Base-by-base conservation (phyloP, 2,888 invertebrate genomes). In the Thereva nobilitata region DNA sequence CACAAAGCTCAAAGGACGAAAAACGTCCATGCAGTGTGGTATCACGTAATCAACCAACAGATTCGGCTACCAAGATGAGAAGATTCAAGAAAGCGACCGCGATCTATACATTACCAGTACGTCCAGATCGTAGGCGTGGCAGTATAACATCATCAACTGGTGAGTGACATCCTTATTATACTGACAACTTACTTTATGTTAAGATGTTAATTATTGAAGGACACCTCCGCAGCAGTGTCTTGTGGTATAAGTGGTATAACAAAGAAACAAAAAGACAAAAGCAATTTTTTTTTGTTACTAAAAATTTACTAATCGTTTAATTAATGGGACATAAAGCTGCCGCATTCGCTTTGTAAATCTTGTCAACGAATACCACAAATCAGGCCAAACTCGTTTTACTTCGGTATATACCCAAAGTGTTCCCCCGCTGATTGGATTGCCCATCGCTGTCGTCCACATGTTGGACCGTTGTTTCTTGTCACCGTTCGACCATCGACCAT, bases 41-140 rank as follows among this genome's bases (percentile, higher is more conserved):
- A 35, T 23, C 63, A 35, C 23, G 23, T 2, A 23, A 23, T 23
- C 42, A 61, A 40, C 49, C 49, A 61, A 40, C 34, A 38, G 50
- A 67, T 45, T 38, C 68, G 7, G 70, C 72, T 34, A 71, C 72
- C n/a, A 72, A 72, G 49, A 76, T 79, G 64, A 73, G 75, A 61
- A 74, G 75, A 55, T 79, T 79, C 70, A 72, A 74, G 12, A 75
- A 78, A 67, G 75, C 76, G 61, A 75, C 77, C 5, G 80, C 79
- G 4, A 79, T 80, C 69, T 80, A 80, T 66, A 79, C 80, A 0
- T 69, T 80, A 8, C 80, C 80, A 5, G 72, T 75, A 69, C 70
- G 75, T 5, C 76, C 75, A 64, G 72, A 73, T 49, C n/a, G n/a
- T 49, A 56, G 74, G 59, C 74, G 74, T 49, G 63, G 73, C 1